Evolutionary conservation across 2,113 vertebrate species (phyloP).

Genomic region (Sorex araneus): DNA sequence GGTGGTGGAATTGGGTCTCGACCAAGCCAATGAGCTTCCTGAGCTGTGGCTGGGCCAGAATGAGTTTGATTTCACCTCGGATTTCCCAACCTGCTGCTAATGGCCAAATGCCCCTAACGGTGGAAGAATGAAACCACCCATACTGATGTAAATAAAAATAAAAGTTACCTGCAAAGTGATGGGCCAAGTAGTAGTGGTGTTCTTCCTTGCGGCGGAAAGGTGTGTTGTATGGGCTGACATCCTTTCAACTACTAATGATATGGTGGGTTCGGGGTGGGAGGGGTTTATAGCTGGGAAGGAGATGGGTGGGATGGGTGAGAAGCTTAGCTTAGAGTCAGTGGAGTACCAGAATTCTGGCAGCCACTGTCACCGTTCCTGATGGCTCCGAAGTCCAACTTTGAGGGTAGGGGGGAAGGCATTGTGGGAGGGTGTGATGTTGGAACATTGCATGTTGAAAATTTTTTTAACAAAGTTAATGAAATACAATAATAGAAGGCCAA

Average conservation of each 20-base stretch:
- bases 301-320: background rate
- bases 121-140: conserved; percentile 78
- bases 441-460: too few species aligned
- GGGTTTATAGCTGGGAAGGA: background rate
- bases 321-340: background rate
- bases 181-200: background rate
- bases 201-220: conserved; percentile 52
- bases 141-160: conserved; percentile 84
- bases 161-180: conserved; percentile 75
- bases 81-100: conserved; percentile 89
- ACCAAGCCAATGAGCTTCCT: conserved; percentile 91
- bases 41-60: conserved; percentile 95
- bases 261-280: too few species aligned
- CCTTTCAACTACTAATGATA: background rate
- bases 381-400: background rate
- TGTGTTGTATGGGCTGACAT: background rate
- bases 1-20: conserved; percentile 93
- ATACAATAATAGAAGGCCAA: background rate
- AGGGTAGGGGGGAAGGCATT: too few species aligned
- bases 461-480: too few species aligned
- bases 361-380: background rate
- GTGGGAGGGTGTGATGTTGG: too few species aligned
- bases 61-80: conserved; percentile 92
- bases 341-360: background rate
- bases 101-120: conserved; percentile 64